These are phyloP conservation scores for Echinometra lucunter DNA, from an alignment of 53 echinoderm and acorn worm genomes.

Conservation along the genomic window DNA sequence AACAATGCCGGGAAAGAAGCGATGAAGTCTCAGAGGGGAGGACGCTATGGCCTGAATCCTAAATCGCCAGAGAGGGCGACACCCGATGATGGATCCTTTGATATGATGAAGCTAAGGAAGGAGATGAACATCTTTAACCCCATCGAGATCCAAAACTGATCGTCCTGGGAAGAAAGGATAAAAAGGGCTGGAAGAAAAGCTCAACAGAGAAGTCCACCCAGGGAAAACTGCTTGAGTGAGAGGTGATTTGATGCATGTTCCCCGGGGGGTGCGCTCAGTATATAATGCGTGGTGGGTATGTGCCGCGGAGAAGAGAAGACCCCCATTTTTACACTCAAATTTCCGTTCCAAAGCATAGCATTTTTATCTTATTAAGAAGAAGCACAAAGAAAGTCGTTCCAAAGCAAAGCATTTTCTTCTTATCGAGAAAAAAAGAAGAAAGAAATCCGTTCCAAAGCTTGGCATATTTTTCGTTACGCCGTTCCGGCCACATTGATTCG, in stretches of 20 bases:
- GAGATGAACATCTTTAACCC: conserved; percentile 98
- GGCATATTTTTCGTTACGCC: no score
- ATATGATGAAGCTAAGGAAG: conserved; percentile 93
- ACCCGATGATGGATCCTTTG: conserved; percentile 89
- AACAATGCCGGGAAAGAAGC: conserved; percentile 66
- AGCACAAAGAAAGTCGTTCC: no score
- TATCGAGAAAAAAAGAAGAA: no score
- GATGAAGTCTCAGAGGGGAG: conserved; percentile 23
- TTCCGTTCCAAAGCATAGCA: no score
- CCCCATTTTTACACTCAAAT: no score
- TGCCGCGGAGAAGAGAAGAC: no score
- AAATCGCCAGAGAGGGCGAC: conserved; percentile 77
- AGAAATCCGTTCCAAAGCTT: no score
- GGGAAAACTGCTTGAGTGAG: not conserved
- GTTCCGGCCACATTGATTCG: no score
- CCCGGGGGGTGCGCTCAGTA: no score
- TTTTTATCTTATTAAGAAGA: no score
- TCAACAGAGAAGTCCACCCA: not conserved
- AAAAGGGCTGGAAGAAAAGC: not conserved
- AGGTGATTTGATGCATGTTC: not conserved
- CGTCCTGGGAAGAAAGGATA: not conserved
- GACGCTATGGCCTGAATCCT: conserved; percentile 64
- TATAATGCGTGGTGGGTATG: no score
- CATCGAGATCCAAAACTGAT: conserved; percentile 73
- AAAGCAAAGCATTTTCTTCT: no score